These are phyloP conservation scores for Chirona hameri DNA, from an alignment of 2,888 invertebrate species.

Conservation along the genomic window DNA sequence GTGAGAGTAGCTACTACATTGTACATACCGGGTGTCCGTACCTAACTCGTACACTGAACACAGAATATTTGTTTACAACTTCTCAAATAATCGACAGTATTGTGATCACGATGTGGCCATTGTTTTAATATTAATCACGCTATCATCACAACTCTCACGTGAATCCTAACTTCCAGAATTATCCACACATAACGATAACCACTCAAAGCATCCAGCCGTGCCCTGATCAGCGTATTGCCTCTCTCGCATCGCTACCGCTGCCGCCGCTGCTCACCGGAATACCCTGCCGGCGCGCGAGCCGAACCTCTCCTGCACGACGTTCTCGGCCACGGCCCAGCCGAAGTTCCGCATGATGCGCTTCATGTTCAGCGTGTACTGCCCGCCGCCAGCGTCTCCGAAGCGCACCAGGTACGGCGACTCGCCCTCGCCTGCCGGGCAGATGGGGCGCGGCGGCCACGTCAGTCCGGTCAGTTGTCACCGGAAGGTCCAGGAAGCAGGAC, in stretches of 20 bases:
- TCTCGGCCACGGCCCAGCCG: slow-evolving; percentile 70
- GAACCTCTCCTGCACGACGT: slow-evolving; percentile 77
- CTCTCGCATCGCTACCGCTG: no score
- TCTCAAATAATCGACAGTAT: background rate
- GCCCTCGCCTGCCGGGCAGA: background rate
- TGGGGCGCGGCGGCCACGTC: no score
- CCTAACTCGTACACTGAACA: no score
- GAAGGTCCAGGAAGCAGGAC: no score
- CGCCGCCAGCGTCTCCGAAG: slow-evolving; percentile 73
- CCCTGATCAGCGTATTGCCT: no score
- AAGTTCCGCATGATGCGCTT: slow-evolving; percentile 66
- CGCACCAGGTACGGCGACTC: background rate
- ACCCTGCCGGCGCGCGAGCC: slow-evolving; percentile 80
- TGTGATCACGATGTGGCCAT: background rate
- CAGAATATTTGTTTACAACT: no score
- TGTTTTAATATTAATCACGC: no score
- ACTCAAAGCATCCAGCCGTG: background rate
- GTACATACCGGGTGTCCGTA: no score
- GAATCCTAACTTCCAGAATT: no score
- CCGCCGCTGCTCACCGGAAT: slow-evolving; percentile 57
- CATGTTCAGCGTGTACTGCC: slow-evolving; percentile 72
- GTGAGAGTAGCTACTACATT: no score
- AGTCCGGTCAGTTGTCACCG: no score
- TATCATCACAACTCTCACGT: no score
- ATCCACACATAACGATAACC: background rate